A percentile compares a stretch with the other conserved stretches of the same genome.
Conservation (phyloP, 2,113 vertebrate species). For the Lepisosteus osseus region DNA sequence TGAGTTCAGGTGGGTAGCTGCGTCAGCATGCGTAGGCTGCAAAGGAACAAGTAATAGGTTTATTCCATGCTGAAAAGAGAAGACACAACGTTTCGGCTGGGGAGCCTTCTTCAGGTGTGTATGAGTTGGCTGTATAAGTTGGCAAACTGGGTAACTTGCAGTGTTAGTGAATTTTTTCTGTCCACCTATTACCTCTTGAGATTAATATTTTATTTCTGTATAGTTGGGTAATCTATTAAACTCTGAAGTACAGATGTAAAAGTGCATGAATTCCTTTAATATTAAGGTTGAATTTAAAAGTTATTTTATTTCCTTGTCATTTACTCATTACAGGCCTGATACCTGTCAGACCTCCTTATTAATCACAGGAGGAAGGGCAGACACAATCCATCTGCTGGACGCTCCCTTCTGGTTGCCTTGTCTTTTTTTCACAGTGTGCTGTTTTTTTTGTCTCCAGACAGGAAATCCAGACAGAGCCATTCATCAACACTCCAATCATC, state of each 20-base stretch:
- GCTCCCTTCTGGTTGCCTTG: conserved; percentile 48
- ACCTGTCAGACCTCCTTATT: conserved; percentile 52
- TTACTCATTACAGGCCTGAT: conserved; percentile 59
- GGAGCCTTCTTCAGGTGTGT: too few relatives aligned
- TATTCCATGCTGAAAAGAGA: too few relatives aligned
- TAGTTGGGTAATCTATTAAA: background rate
- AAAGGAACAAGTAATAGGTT: too few relatives aligned
- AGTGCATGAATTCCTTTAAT: background rate
- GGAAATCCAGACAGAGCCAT: conserved; percentile 66
- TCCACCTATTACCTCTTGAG: too few relatives aligned
- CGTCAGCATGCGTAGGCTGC: too few relatives aligned
- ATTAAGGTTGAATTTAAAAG: background rate
- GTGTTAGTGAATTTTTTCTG: too few relatives aligned
- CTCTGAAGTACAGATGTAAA: background rate
- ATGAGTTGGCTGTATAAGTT: too few relatives aligned
- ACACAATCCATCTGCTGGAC: conserved; percentile 62
- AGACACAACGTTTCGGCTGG: too few relatives aligned
- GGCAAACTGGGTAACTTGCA: too few relatives aligned
- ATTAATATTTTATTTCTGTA: background rate
- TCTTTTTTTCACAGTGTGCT: conserved; percentile 52
- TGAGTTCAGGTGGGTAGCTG: too few relatives aligned
- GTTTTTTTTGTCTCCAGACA: conserved; percentile 59
- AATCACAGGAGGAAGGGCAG: conserved; percentile 55
- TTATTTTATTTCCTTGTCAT: background rate
- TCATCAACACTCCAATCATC: conserved; percentile 64